Evolutionary conservation across 92 coral and sea anemone species (phyloP), one percentile per base, ranked within the genome.

Genomic region (Parazoanthus swiftii): DNA sequence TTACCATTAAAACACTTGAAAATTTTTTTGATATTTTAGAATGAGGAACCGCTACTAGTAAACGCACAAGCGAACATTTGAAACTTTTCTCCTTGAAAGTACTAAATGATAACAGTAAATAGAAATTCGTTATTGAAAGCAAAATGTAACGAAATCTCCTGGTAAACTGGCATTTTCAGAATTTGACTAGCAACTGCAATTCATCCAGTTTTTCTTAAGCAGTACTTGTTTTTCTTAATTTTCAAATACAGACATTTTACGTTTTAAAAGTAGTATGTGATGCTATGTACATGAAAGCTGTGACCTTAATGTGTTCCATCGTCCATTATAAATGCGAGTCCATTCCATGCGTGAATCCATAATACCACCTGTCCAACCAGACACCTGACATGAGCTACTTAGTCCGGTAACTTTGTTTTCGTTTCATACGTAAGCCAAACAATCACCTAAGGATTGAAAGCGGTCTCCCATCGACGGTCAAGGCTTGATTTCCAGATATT

Each of bases 351-450:
- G 86, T 82, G 48, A 6, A 25, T 71, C 44, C 16, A 48, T 10
- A 13, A 11, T 71, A 48, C 79, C 87, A 84, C 87, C 87, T 84
- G 87, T 71, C 87, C 26, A 29, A 29, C 33, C 37, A 8, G 68
- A 71, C 87, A 84, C 87, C 87, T 84, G 87, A 84, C 78, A 16
- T 2, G 74, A 59, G 44, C 79, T 71, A 73, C 65, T 84, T 84
- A 51, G 77, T 36, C 79, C 79, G 26, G 77, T 84, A 84, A 48
- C 87, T 84, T 84, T 84, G 87, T 84, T 84, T 71, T 84, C 66
- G 2, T 71, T 84, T 84, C 87, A 84, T 84, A 37, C 79, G 75
- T 43, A 71, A 73, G 75, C 78, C 56, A 84, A 84, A 84, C 78
- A 68, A 71, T 44, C 25, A 16, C 39, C n/a, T 84, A 36, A 50